phyloP scores from a whole-genome alignment of 2,888 invertebrate species.

The Tryphoninae sp. region DNA sequence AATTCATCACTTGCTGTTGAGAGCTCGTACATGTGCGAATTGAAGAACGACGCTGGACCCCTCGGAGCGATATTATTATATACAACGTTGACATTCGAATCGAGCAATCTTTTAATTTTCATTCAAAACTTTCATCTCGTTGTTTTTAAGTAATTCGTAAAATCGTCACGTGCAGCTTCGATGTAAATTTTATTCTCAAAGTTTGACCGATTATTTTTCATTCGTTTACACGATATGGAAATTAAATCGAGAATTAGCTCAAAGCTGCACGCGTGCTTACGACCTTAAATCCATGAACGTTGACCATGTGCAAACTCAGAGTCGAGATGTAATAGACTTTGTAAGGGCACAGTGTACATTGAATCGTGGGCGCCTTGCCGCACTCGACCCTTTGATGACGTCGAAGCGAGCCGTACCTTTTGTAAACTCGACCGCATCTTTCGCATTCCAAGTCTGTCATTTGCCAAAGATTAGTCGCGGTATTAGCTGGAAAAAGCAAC shows the following conservation, averaged over 20 bases:
- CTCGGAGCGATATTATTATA: constrained; percentile 1
- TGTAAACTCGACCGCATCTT: constrained; percentile 62
- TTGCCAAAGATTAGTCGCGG: constrained; percentile 58
- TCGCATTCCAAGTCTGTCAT: constrained; percentile 64
- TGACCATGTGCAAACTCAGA: constrained; percentile 64
- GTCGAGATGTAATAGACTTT: constrained; percentile 66
- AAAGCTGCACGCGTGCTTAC: constrained; percentile 45
- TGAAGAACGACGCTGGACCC: constrained; percentile 22
- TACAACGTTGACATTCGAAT: constrained; percentile 7
- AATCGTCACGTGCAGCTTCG: constrained; percentile 27
- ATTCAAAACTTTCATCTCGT: background rate
- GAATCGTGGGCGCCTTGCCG: constrained; percentile 61
- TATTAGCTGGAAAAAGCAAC: constrained; percentile 63
- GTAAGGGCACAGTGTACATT: constrained; percentile 64
- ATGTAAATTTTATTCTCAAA: background rate
- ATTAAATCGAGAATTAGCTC: constrained; percentile 1
- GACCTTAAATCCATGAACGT: constrained; percentile 64
- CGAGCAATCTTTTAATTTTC: background rate
- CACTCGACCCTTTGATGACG: constrained; percentile 65
- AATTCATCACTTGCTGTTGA: constrained; percentile 4
- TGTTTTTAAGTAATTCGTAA: background rate
- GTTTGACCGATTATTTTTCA: background rate
- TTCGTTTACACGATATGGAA: background rate
- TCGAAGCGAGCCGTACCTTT: constrained; percentile 61
- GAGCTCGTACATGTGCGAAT: constrained; percentile 45